These are phyloP conservation scores for Prenolepis imparis DNA, from an alignment of 2,888 invertebrate species.

Conservation along the genomic window DNA sequence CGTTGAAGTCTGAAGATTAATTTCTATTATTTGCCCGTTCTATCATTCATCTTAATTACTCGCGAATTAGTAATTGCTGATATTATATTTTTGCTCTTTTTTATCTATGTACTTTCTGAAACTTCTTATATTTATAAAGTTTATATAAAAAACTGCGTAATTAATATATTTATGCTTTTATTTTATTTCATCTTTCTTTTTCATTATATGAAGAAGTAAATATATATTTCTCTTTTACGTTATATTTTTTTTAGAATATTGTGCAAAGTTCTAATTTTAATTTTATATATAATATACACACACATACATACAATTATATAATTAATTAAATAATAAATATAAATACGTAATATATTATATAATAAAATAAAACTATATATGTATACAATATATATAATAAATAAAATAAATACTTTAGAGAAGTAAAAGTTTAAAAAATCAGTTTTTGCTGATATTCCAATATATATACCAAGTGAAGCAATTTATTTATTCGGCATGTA, in stretches of 20 bases:
- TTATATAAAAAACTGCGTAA: neutral
- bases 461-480: slow-evolving; percentile 13
- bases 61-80: slow-evolving; percentile 24
- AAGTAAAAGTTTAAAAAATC: slow-evolving; percentile 14
- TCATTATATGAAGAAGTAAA: neutral
- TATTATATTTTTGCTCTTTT: slow-evolving; percentile 1
- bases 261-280: neutral
- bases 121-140: neutral
- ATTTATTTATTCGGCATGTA: slow-evolving; percentile 40
- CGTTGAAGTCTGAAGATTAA: slow-evolving; percentile 43
- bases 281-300: neutral
- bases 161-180: neutral
- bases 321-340: neutral
- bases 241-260: neutral
- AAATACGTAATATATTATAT: neutral
- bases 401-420: slow-evolving; percentile 11
- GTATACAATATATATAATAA: neutral
- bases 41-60: slow-evolving; percentile 44
- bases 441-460: neutral
- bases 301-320: neutral
- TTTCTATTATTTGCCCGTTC: slow-evolving; percentile 43
- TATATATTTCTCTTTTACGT: neutral
- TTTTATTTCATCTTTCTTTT: neutral
- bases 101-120: neutral
- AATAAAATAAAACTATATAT: slow-evolving; percentile 14